Base-by-base conservation (phyloP, 35 echinoderm and acorn worm genomes). In the Nesometra sesokonis region DNA sequence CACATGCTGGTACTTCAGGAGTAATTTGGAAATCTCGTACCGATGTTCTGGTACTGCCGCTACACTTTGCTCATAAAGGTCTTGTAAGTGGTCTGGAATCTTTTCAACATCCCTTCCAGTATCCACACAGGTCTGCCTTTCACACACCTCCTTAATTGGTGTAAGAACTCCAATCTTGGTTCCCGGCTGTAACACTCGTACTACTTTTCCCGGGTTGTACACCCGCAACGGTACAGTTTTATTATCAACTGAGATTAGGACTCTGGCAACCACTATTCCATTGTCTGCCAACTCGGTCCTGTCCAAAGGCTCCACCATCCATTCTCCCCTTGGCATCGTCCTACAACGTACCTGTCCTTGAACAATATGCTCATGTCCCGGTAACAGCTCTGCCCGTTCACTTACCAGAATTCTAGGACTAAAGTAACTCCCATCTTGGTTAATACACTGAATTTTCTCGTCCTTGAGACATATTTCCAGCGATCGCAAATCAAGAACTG, bases 51-150 rank as follows among this genome's bases (percentile, higher is more conserved):
- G 32, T 13, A 29, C 35, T 27, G 84, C 23, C 35, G 34, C 82
- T 15, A 32, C n/a, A 78, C 82, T 85, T 32, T 37, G 13, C 1
- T 39, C 30, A 17, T 30, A 85, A 17, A 90, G 35, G 19, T 85
- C 88, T 31, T 32, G 13, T 30, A 90, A 80, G 35, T 85, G 77
- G 4, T 21, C 11, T 21, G 88, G 88, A 13, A 90, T 31, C 52
- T 85, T 33, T 37, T 13, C 77, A 19, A 13, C 78, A n/a, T 32
- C 31, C 13, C n/a, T 32, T 35, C 0, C 36, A 52, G 5, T 43
- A 7, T 43, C 39, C 15, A 4, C 39, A 43, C 4, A 43, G 15
- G 4, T 15, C 39, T 43, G 39, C 9, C 11, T 38, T 34, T 32
- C 36, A 3, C 35, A 8, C 32, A 32, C 82, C 11, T 32, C 36